A percentile compares a stretch with the other conserved stretches of the same genome.
Conservation (phyloP, 2,113 vertebrate species). For the Vombatus ursinus region DNA sequence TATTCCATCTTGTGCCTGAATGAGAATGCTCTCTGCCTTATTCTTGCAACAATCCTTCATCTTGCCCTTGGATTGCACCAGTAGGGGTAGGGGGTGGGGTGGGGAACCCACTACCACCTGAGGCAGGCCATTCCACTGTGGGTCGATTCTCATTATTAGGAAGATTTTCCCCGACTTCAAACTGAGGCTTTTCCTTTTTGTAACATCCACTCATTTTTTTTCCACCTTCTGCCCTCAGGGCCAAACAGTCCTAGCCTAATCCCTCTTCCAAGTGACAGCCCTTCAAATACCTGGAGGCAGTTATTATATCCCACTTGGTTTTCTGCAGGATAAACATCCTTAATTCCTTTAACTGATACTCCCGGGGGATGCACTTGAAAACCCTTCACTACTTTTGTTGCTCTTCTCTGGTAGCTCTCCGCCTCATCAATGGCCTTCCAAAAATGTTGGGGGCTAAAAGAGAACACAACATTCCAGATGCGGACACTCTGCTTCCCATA, state of each 20-base stretch:
- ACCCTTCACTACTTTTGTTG: not conserved
- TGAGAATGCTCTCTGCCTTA: not conserved
- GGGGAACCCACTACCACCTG: not conserved
- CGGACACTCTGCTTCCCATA: not conserved
- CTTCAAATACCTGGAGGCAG: not conserved
- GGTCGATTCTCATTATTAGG: not conserved
- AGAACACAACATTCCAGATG: not conserved
- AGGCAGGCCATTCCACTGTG: not conserved
- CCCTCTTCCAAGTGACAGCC: not conserved
- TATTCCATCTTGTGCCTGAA: not conserved
- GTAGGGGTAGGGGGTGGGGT: not conserved
- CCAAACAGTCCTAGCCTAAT: not conserved
- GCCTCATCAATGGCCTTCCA: not conserved
- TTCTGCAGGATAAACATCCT: not conserved
- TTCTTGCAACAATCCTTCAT: not conserved
- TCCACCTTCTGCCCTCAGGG: not conserved
- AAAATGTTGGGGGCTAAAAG: not conserved
- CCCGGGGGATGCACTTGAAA: not conserved
- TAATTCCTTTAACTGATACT: not conserved
- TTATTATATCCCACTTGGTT: not conserved
- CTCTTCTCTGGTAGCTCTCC: not conserved
- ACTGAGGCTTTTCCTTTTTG: not conserved
- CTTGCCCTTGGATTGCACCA: not conserved
- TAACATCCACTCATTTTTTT: not conserved
- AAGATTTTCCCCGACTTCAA: not conserved